Base-by-base conservation (phyloP, 1,140 invertebrate species). In the Nebria ingens region DNA sequence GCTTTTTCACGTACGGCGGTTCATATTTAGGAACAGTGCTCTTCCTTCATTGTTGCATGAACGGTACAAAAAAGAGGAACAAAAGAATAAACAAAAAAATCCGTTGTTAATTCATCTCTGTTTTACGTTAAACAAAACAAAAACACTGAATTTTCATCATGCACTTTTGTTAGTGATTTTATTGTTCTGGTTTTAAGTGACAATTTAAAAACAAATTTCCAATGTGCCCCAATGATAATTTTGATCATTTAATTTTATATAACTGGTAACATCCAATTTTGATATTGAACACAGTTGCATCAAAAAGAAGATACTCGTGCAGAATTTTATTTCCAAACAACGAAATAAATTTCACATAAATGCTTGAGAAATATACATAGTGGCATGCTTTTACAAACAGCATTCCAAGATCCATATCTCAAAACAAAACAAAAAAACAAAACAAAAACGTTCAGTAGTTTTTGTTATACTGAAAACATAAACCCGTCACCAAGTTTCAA, bases 1-100 rank as follows among this genome's bases (percentile, higher is more conserved):
- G 84, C 66, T 89, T 88, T 77, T 90, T 91, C 63, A 81, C 78
- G 74, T 90, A 91, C 25, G 88, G 86, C 57, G 85, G 83, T 70
- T 92, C 88, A 71, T 87, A 89, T 70, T 90, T 91, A 64, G 86
- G 85, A 70, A 89, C 78, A 56, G 87, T 88, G 66, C 86, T 90
- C 79, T 89, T 91, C 78, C 87, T 88, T 83, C 85, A 80, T 72
- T 63, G 69, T 71, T 68, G 70, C 53, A 12, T 11, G 59, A 59
- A 57, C n/a, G 59, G n/a, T n/a, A n/a, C n/a, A n/a, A n/a, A 56
- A 55, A 59, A 61, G 60, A 54, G 56, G 51, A 62, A 63, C 63
- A 58, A 57, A 58, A 51, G 50, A 58, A 63, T 55, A 59, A 67
- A 61, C n/a, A 61, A 53, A 59, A 67, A 65, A 64, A 63, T 45